Percentiles rank a stretch among this genome's conserved stretches.
Conservation (phyloP, 2,113 vertebrate species). For the Henicopernis longicauda region DNA sequence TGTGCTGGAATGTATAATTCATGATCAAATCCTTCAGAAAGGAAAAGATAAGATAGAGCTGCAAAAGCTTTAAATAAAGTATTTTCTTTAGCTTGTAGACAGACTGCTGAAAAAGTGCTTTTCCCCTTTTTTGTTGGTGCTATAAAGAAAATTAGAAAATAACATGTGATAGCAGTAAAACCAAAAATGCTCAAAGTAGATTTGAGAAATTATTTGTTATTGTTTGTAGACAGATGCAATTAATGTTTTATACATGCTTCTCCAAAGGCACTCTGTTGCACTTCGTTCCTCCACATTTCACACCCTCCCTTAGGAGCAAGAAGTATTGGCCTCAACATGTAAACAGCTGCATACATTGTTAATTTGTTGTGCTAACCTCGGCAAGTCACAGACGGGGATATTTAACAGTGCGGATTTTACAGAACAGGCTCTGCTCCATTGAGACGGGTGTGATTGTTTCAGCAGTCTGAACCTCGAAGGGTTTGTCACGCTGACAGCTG, state of each 20-base stretch:
- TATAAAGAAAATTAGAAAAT: constrained; percentile 41
- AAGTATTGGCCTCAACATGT: fast-evolving
- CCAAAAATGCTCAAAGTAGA: background rate
- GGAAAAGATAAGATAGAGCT: constrained; percentile 57
- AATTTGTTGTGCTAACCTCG: background rate
- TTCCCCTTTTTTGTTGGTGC: background rate
- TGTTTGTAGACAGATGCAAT: background rate
- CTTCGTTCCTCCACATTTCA: background rate
- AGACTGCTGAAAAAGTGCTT: constrained; percentile 5
- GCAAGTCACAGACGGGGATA: fast-evolving
- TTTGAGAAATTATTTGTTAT: background rate
- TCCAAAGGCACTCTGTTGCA: background rate
- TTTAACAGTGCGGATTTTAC: background rate
- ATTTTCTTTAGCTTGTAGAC: constrained; percentile 59
- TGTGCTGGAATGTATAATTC: constrained; percentile 69
- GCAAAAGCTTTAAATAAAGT: constrained; percentile 62
- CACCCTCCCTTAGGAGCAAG: background rate
- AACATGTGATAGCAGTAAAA: background rate
- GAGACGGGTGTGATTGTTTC: fast-evolving
- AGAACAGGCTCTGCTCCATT: background rate
- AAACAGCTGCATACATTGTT: fast-evolving
- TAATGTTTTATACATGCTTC: background rate
- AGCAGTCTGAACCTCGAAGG: fast-evolving
- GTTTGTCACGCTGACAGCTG: background rate
- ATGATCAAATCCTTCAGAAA: constrained; percentile 68